These are phyloP conservation scores for Napeogenes sylphis DNA, from an alignment of 2,888 invertebrate species.

Conservation along the genomic window DNA sequence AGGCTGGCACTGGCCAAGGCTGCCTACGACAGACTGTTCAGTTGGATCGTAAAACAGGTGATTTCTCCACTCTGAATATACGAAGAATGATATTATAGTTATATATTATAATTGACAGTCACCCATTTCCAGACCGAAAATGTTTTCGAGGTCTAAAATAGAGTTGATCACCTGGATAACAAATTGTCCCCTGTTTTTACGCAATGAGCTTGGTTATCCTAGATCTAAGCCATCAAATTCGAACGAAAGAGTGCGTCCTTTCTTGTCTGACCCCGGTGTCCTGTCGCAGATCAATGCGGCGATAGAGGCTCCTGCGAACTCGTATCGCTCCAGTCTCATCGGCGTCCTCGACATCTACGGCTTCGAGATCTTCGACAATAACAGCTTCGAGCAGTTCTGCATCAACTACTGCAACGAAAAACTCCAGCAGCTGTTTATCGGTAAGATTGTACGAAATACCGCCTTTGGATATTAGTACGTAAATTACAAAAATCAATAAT, in stretches of 20 bases:
- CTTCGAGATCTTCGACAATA: conserved; percentile 97
- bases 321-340: conserved; percentile 87
- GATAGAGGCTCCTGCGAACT: conserved; percentile 84
- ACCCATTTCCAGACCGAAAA: no score
- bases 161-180: no score
- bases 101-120: no score
- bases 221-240: no score
- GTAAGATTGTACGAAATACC: conserved; percentile 41
- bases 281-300: conserved; percentile 88
- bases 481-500: not conserved
- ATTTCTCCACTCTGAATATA: not conserved
- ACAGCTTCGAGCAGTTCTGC: conserved; percentile 99
- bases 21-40: conserved; percentile 95
- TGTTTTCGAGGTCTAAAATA: no score
- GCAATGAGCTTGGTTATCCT: no score
- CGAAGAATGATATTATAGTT: not conserved
- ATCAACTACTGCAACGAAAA: conserved; percentile 99
- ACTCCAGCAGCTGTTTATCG: conserved; percentile 97
- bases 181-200: no score
- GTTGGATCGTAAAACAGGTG: conserved; percentile 90
- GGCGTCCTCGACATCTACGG: conserved; percentile 99
- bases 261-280: not conserved
- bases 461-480: not conserved
- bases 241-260: no score
- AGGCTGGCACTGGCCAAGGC: conserved; percentile 96